Percentiles rank a stretch among this genome's conserved stretches.
phyloP scores from a whole-genome alignment of 1,140 invertebrate species.

The Leptinotarsa defecta region DNA sequence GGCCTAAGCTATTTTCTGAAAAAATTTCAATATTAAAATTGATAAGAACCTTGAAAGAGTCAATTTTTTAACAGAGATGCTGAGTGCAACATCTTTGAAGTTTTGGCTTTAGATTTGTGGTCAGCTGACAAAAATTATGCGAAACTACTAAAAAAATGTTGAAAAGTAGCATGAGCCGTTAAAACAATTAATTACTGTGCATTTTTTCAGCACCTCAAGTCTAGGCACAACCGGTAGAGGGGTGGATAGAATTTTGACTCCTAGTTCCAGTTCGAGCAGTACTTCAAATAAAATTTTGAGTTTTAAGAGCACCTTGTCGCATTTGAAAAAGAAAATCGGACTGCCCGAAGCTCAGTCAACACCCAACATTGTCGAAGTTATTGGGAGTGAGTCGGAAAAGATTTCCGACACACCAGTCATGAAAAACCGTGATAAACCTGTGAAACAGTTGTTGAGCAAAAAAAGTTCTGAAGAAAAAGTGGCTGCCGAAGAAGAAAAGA shows the following conservation, averaged over 20 bases:
- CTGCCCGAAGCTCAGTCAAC: slow-evolving; percentile 50
- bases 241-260: background rate
- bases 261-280: slow-evolving; percentile 9
- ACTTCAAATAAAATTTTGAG: slow-evolving; percentile 1
- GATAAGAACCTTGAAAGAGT: too few species aligned
- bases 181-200: background rate
- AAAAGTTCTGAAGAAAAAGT: slow-evolving; percentile 19
- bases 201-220: background rate
- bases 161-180: background rate
- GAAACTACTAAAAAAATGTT: too few species aligned
- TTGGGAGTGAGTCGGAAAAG: background rate
- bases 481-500: background rate
- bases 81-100: too few species aligned
- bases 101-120: too few species aligned
- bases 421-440: slow-evolving; percentile 4
- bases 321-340: slow-evolving; percentile 48
- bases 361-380: slow-evolving; percentile 32
- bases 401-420: slow-evolving; percentile 11
- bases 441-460: background rate
- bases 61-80: too few species aligned
- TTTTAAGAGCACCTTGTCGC: slow-evolving; percentile 25
- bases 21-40: too few species aligned
- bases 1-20: too few species aligned
- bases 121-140: too few species aligned
- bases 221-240: background rate